Percentiles rank a stretch among this genome's conserved stretches.
Conservation (phyloP, 2,797 vertebrate genomes). For the Crocidura indochinensis region DNA sequence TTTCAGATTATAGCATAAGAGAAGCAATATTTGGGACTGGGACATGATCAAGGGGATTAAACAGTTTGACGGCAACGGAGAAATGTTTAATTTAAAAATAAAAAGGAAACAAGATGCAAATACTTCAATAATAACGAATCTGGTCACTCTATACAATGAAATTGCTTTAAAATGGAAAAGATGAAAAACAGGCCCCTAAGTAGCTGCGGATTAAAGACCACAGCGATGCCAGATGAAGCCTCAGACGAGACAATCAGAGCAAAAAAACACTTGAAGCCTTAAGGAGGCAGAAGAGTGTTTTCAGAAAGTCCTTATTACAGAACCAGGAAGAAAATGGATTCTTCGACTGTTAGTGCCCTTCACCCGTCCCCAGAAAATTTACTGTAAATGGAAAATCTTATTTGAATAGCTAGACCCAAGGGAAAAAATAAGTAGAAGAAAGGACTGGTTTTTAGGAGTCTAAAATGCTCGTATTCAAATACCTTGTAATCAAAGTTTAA, state of each 20-base stretch:
- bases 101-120: not conserved
- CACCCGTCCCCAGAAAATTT: not conserved
- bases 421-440: conserved; percentile 2
- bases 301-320: not conserved
- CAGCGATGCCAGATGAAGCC: no score
- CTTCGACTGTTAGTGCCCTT: not conserved
- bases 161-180: conserved; percentile 1
- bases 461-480: not conserved
- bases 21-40: not conserved
- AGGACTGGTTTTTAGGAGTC: not conserved
- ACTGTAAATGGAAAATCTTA: conserved; percentile 4
- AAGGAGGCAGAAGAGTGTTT: not conserved
- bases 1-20: not conserved
- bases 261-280: not conserved
- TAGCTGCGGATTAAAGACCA: not conserved
- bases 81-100: not conserved
- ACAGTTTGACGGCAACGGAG: not conserved
- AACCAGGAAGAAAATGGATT: conserved; percentile 27
- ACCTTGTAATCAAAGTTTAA: not conserved
- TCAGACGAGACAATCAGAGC: no score
- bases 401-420: not conserved
- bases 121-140: not conserved
- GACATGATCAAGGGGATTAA: not conserved
- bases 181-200: not conserved
- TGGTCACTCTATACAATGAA: not conserved